Conservation (phyloP, 37 sponge, comb jelly and placozoan species). For the Ephydatia muelleri region DNA sequence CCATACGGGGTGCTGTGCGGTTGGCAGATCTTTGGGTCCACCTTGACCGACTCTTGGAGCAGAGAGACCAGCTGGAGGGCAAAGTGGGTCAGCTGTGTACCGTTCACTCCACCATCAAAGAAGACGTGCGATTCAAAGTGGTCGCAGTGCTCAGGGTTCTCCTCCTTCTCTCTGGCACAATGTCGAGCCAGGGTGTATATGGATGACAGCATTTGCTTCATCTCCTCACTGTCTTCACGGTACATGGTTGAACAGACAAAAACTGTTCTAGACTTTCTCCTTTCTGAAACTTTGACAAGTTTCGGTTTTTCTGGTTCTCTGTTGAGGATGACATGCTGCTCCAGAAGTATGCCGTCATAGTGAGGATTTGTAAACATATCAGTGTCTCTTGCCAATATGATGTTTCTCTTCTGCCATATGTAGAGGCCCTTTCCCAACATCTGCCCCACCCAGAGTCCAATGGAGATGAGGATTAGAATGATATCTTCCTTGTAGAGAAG, state of each 20-base stretch:
- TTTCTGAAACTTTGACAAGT: not conserved
- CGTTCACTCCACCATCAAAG: conserved; percentile 80
- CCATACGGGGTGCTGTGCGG: conserved; percentile 79
- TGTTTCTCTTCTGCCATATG: conserved; percentile 41
- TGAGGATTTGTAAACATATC: conserved; percentile 76
- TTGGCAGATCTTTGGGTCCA: conserved; percentile 15
- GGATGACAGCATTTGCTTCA: too few species aligned
- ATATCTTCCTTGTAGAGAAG: too few species aligned
- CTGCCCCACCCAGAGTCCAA: conserved; percentile 60
- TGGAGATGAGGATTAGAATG: conserved; percentile 8
- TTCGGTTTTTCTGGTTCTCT: conserved; percentile 13
- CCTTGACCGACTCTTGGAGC: conserved; percentile 52
- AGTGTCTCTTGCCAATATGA: conserved; percentile 62
- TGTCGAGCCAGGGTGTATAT: conserved; percentile 70
- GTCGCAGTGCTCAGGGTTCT: conserved; percentile 80
- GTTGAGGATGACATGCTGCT: conserved; percentile 74
- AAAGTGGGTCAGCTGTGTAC: conserved; percentile 57
- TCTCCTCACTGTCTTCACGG: conserved; percentile 67
- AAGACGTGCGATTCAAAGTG: too few species aligned
- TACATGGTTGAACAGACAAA: conserved; percentile 93
- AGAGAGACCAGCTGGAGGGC: conserved; percentile 77
- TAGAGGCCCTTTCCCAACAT: conserved; percentile 41
- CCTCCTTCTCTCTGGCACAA: conserved; percentile 29
- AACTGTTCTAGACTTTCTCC: conserved; percentile 24
- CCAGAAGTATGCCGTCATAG: conserved; percentile 72